These are phyloP conservation scores for Reticulitermes lucifugus DNA, from an alignment of 2,888 invertebrate genomes.

Conservation along the genomic window DNA sequence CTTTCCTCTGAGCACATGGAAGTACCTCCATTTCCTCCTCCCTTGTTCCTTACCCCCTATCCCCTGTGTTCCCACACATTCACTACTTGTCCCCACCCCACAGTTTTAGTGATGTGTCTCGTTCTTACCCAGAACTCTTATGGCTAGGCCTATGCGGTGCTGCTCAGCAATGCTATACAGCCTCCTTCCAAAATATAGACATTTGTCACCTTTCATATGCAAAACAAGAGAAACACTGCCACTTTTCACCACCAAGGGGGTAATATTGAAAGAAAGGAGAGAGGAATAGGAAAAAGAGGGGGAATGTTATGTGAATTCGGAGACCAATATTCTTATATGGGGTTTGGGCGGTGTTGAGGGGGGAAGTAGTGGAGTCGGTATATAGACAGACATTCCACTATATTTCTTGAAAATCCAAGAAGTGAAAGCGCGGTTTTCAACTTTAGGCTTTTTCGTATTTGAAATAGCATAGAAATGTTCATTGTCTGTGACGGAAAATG, in stretches of 20 bases:
- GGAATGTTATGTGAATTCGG: slow-evolving; percentile 52
- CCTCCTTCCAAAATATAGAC: slow-evolving; percentile 49
- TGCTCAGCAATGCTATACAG: slow-evolving; percentile 26
- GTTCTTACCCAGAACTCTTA: slow-evolving; percentile 33
- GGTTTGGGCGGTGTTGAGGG: slow-evolving; percentile 31
- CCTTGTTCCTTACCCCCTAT: background rate
- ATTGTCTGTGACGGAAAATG: background rate
- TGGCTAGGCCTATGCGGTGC: slow-evolving; percentile 10
- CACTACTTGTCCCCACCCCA: slow-evolving; percentile 18
- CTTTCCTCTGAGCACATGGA: background rate
- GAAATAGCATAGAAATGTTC: background rate
- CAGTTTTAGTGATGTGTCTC: slow-evolving; percentile 27
- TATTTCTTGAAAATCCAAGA: slow-evolving; percentile 29
- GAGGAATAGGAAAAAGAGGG: slow-evolving; percentile 22
- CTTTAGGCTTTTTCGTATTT: background rate
- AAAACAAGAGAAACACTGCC: slow-evolving; percentile 51
- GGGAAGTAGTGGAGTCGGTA: slow-evolving; percentile 7
- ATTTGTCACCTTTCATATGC: slow-evolving; percentile 56
- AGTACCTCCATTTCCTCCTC: slow-evolving; percentile 33
- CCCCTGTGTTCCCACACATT: slow-evolving; percentile 18
- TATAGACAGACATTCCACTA: slow-evolving; percentile 29
- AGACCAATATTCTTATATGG: slow-evolving; percentile 54
- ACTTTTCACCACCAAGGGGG: slow-evolving; percentile 53
- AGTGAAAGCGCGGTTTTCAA: slow-evolving; percentile 3
- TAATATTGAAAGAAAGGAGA: slow-evolving; percentile 50